Evolutionary conservation across 2,113 vertebrate species (phyloP).

Genomic region (Toxostoma redivivum): DNA sequence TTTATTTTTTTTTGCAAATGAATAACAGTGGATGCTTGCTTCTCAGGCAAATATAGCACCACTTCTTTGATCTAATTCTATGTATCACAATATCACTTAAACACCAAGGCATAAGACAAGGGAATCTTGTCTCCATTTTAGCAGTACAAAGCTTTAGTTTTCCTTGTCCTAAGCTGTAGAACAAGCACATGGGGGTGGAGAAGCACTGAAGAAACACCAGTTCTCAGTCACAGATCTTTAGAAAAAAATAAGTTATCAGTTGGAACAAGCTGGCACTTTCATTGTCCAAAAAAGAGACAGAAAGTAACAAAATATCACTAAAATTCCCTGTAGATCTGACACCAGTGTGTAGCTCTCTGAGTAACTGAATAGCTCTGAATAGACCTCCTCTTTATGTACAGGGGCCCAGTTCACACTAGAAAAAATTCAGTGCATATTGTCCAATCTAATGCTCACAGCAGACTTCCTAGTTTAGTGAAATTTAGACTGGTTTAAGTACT

Average conservation of each 20-base stretch:
- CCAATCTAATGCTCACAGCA: not conserved
- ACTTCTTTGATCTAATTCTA: not conserved
- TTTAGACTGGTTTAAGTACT: not conserved
- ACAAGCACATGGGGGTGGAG: not conserved
- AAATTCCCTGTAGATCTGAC: not conserved
- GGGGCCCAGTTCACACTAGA: not conserved
- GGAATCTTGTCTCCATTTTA: not conserved
- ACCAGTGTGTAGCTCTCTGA: rapidly evolving
- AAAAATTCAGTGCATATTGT: not conserved
- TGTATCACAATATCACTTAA: not conserved
- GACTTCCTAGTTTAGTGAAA: not conserved
- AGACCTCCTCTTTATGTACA: not conserved
- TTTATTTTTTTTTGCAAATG: not conserved
- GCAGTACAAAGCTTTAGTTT: not conserved
- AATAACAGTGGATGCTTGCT: not conserved
- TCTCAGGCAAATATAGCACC: not conserved
- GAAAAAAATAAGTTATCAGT: not conserved
- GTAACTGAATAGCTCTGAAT: not conserved
- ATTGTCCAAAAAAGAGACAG: not conserved
- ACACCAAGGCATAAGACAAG: not conserved
- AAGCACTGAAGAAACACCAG: not conserved
- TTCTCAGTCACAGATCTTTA: not conserved
- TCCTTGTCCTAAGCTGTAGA: not conserved
- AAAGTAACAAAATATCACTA: not conserved
- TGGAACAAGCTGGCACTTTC: not conserved